A percentile compares a stretch with the other conserved stretches of the same genome.
These are phyloP conservation scores for Ptilonorhynchus violaceus DNA, from an alignment of 2,113 vertebrate species.

Conservation along the genomic window DNA sequence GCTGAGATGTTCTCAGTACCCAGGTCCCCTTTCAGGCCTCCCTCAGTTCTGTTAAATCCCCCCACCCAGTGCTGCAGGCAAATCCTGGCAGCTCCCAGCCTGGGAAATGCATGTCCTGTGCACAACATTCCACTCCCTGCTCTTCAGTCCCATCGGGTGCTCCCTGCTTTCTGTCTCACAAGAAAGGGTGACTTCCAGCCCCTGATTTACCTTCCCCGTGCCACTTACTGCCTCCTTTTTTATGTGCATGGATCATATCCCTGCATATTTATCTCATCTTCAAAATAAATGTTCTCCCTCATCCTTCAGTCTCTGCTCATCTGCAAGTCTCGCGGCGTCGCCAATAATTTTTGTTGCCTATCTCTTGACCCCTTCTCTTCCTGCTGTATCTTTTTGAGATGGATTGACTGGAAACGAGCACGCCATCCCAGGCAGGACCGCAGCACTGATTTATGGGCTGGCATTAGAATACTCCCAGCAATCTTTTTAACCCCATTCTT, in stretches of 20 bases:
- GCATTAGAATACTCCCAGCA: not conserved
- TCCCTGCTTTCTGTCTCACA: not conserved
- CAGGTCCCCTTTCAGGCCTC: not conserved
- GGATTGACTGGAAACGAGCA: not conserved
- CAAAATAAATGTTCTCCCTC: slow-evolving; percentile 32
- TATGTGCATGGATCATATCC: slow-evolving; percentile 1
- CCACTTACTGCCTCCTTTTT: not conserved
- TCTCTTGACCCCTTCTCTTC: slow-evolving; percentile 15
- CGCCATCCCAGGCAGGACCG: not conserved
- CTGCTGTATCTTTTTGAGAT: slow-evolving; percentile 2
- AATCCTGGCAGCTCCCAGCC: not conserved
- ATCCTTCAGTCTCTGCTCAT: slow-evolving; percentile 29
- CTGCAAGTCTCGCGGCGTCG: not conserved
- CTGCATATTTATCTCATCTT: slow-evolving; percentile 31
- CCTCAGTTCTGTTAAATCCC: not conserved
- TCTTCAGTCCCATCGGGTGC: not conserved
- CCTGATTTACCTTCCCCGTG: slow-evolving; percentile 12
- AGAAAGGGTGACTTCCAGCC: not conserved
- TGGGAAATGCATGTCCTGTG: not conserved
- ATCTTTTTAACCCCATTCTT: slow-evolving; percentile 26
- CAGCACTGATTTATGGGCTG: slow-evolving; percentile 16
- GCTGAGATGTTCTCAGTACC: not conserved
- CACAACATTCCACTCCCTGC: not conserved
- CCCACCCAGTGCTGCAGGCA: not conserved
- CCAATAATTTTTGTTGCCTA: slow-evolving; percentile 33